Evolutionary conservation across 2,888 invertebrate genomes (phyloP), one percentile per base, ranked within the genome.

Genomic region (Junonia oenone): DNA sequence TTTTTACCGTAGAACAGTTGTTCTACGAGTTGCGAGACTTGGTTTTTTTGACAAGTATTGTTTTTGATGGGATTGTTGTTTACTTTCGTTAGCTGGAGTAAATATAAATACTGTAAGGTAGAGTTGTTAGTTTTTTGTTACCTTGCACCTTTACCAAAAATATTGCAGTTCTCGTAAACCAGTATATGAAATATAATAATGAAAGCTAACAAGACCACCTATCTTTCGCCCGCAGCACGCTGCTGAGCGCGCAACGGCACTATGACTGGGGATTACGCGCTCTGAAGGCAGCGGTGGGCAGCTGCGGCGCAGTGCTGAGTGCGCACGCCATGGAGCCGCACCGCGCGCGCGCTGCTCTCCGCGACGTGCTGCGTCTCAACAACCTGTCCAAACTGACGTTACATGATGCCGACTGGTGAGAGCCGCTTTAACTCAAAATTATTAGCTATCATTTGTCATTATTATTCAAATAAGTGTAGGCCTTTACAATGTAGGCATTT

Each of bases 251-350:
- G 17, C 98, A 99, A 76, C 96, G 97, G 45, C 99, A 99, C 82
- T 99, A 99, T 84, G 99, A 99, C 83, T 99, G 99, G 99, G 99
- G 99, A 0, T 90, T 99, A 56, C 92, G 99, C 57, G 98, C 99
- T 2, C 90, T 99, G 61, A 98, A 98, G 85, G 98, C 98, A 0
- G 96, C 98, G 3, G 92, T 99, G 11, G 93, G 94, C 55, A 92
- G 94, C 59, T 94, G 95, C 75, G 94, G 96, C 47, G 91, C 91
- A 61, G 91, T 93, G 54, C 81, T 96, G 54, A 91, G 61, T 5
- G 40, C 54, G 9, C 47, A 49, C 1, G 17, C 19, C 43, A 26
- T 15, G 37, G 22, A 11, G 15, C 19, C 40, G 45, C 55, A 51
- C 51, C 55, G 38, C 51, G 47, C 74, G 35, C 91, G 94, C 62